These are phyloP conservation scores for Ceratina calcarata DNA, from an alignment of 1,140 invertebrate species.

Conservation along the genomic window DNA sequence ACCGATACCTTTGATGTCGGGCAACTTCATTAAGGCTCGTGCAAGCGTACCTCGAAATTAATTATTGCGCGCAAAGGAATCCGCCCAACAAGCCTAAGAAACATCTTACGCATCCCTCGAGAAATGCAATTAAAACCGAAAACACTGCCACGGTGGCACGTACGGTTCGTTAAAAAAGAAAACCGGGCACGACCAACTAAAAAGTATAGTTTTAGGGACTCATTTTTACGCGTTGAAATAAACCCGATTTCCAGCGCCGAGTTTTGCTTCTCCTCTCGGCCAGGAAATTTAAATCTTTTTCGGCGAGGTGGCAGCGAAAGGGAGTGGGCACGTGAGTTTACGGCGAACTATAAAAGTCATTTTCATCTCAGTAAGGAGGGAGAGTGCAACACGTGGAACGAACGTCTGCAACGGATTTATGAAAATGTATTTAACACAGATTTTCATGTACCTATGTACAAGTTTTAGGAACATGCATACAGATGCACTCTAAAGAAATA, in stretches of 20 bases:
- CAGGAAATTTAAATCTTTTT: slow-evolving; percentile 63
- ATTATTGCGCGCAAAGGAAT: background rate
- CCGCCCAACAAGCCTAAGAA: background rate
- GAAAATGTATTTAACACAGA: too few species aligned
- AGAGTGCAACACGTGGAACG: slow-evolving; percentile 14
- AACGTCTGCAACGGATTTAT: background rate
- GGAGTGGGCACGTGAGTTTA: slow-evolving; percentile 54
- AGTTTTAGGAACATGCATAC: background rate
- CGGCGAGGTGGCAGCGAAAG: background rate
- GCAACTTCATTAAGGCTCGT: background rate
- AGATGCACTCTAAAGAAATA: too few species aligned
- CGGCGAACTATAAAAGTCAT: slow-evolving; percentile 48
- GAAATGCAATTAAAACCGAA: slow-evolving; percentile 51
- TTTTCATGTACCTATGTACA: too few species aligned
- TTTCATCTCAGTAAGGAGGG: slow-evolving; percentile 11
- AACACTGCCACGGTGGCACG: slow-evolving; percentile 35
- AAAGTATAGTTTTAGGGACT: slow-evolving; percentile 10
- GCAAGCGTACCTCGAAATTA: background rate
- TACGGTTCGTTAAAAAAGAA: slow-evolving; percentile 53
- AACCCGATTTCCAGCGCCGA: slow-evolving; percentile 44
- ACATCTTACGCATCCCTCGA: slow-evolving; percentile 33
- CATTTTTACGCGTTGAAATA: slow-evolving; percentile 57
- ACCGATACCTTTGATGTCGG: background rate
- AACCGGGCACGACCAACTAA: background rate
- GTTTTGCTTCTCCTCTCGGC: slow-evolving; percentile 52